These are phyloP conservation scores for Pangasianodon hypophthalmus DNA, from an alignment of 2,113 vertebrate species.

Conservation along the genomic window DNA sequence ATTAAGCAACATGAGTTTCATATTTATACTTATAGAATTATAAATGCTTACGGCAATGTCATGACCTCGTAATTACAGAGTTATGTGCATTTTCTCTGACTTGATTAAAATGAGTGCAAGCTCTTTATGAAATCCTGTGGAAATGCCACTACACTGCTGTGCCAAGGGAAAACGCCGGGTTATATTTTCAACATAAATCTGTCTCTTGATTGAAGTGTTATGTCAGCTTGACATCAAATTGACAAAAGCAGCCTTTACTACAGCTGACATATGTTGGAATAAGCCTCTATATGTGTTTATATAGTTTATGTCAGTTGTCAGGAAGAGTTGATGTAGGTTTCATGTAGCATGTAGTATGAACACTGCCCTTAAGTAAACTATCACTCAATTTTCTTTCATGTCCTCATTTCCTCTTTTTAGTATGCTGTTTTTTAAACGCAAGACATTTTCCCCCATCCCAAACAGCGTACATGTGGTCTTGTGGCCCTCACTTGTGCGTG, in stretches of 20 bases:
- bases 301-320: slow-evolving; percentile 13
- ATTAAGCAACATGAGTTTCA: not conserved
- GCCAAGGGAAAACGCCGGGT: not conserved
- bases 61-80: not conserved
- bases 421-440: not conserved
- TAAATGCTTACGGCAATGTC: not conserved
- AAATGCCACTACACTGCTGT: not conserved
- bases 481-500: not conserved
- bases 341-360: not conserved
- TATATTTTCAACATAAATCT: not conserved
- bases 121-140: not conserved
- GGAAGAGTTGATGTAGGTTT: slow-evolving; percentile 2
- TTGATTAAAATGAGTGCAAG: slow-evolving; percentile 3
- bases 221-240: slow-evolving; percentile 4
- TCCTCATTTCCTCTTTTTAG: not conserved
- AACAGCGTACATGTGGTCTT: not conserved
- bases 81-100: not conserved
- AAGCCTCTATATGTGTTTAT: not conserved
- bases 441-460: not conserved
- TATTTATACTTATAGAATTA: not conserved
- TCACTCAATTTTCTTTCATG: not conserved
- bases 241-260: slow-evolving; percentile 1
- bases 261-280: not conserved
- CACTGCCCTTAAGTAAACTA: slow-evolving; percentile 4
- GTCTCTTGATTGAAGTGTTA: slow-evolving; percentile 8